A percentile compares a stretch with the other conserved stretches of the same genome.
Evolutionary conservation across 2,113 vertebrate genomes (phyloP).

Genomic region (Bubo scandiacus): DNA sequence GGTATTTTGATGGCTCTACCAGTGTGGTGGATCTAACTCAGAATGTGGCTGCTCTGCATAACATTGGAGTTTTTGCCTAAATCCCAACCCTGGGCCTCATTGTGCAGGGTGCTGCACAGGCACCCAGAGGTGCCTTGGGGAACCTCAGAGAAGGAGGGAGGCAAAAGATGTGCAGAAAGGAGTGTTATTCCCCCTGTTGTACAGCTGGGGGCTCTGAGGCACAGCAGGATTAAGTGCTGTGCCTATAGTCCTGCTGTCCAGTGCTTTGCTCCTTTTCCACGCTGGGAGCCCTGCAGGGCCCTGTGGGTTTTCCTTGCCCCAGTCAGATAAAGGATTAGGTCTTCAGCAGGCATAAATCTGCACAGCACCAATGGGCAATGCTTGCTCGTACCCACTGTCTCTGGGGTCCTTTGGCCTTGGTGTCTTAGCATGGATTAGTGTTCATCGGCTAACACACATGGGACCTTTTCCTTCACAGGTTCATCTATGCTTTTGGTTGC

Average conservation of each 20-base stretch:
- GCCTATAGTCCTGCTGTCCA: neutral
- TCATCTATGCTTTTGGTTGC: neutral
- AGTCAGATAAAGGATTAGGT: neutral
- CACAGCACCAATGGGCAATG: neutral
- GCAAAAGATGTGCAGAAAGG: neutral
- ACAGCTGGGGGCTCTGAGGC: slow-evolving; percentile 31
- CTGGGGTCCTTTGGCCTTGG: neutral
- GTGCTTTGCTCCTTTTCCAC: neutral
- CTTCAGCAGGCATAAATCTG: neutral
- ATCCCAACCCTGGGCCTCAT: fast-evolving
- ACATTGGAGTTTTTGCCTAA: fast-evolving
- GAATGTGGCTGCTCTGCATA: neutral
- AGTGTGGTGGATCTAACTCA: neutral
- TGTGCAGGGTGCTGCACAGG: fast-evolving
- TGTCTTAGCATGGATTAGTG: neutral
- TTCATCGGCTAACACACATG: fast-evolving
- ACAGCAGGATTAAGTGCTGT: neutral
- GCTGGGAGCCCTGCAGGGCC: neutral
- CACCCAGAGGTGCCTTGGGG: neutral
- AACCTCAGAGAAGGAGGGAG: neutral
- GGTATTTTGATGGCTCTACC: neutral
- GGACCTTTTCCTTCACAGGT: neutral
- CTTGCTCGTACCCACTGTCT: neutral
- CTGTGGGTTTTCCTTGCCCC: neutral
- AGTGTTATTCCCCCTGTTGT: neutral